Conservation (phyloP, 2,888 invertebrate species). For the Teinopalpus imperialis region DNA sequence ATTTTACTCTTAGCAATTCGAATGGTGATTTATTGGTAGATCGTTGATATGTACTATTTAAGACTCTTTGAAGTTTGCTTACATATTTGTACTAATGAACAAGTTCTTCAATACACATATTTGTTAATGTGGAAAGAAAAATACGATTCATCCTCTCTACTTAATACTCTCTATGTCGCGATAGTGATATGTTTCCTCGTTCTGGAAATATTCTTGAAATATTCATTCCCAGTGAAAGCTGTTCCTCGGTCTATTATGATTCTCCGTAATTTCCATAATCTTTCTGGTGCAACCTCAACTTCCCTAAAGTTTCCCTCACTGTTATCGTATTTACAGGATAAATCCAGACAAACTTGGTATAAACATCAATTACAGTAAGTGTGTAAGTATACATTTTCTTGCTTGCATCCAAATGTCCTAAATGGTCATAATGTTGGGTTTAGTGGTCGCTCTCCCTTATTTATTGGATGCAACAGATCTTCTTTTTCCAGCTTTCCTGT, state of each 20-base stretch:
- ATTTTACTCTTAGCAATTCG: constrained; percentile 1
- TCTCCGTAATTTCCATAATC: constrained; percentile 14
- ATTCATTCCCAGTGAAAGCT: constrained; percentile 16
- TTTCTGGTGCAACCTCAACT: constrained; percentile 37
- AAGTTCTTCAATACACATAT: constrained; percentile 12
- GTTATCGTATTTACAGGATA: constrained; percentile 42
- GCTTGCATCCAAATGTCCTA: too few relatives aligned
- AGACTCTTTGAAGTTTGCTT: neutral
- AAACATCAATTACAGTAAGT: constrained; percentile 45
- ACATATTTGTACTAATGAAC: constrained; percentile 8
- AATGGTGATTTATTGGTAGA: constrained; percentile 1
- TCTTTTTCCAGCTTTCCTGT: too few relatives aligned
- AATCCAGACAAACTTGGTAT: constrained; percentile 50
- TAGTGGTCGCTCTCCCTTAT: too few relatives aligned
- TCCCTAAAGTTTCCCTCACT: constrained; percentile 40
- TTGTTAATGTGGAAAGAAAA: constrained; percentile 4
- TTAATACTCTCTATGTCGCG: neutral
- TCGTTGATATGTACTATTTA: neutral
- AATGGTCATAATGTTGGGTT: too few relatives aligned
- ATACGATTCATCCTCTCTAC: constrained; percentile 3
- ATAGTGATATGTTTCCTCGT: constrained; percentile 9
- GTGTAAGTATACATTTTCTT: constrained; percentile 48
- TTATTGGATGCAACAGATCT: too few relatives aligned
- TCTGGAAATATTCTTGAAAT: constrained; percentile 9
- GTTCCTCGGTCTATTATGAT: constrained; percentile 18